Evolutionary conservation across 2,888 invertebrate genomes (phyloP).

Genomic region (Parnassius mnemosyne): DNA sequence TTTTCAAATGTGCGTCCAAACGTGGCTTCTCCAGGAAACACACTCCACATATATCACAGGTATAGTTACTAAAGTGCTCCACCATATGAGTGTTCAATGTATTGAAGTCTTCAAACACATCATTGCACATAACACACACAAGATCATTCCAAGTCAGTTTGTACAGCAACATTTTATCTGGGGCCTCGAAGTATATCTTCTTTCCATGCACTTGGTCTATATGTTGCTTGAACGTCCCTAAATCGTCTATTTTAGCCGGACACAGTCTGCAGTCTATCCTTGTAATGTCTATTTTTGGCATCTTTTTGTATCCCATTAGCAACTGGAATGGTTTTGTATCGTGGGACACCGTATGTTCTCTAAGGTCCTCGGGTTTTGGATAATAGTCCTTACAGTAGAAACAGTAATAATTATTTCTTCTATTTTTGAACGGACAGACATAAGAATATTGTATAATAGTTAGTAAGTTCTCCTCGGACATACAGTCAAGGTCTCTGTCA

Average conservation of each 20-base stretch:
- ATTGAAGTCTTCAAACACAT: conserved; percentile 69
- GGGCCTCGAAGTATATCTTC: conserved; percentile 70
- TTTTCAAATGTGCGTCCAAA: conserved; percentile 68
- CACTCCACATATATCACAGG: conserved; percentile 69
- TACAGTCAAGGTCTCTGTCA: conserved; percentile 67
- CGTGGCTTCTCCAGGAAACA: conserved; percentile 74
- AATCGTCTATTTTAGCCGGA: conserved; percentile 56
- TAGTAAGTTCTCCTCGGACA: conserved; percentile 69
- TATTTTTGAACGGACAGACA: conserved; percentile 69
- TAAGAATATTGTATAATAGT: conserved; percentile 71
- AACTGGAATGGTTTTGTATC: conserved; percentile 71
- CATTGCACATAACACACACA: conserved; percentile 68
- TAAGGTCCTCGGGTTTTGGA: conserved; percentile 65
- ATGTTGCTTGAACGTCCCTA: conserved; percentile 62
- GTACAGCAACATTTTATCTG: conserved; percentile 64
- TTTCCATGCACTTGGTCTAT: conserved; percentile 63
- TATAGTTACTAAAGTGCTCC: conserved; percentile 68
- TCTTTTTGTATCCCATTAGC: conserved; percentile 68
- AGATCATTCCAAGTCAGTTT: conserved; percentile 67
- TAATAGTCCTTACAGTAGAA: conserved; percentile 74
- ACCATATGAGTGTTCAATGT: conserved; percentile 70
- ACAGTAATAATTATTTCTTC: conserved; percentile 70
- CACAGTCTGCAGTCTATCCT: conserved; percentile 67
- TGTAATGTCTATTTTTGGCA: conserved; percentile 71
- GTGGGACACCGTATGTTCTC: conserved; percentile 65